Conservation (phyloP, 2,888 invertebrate species). For the Argyra leucocephala region DNA sequence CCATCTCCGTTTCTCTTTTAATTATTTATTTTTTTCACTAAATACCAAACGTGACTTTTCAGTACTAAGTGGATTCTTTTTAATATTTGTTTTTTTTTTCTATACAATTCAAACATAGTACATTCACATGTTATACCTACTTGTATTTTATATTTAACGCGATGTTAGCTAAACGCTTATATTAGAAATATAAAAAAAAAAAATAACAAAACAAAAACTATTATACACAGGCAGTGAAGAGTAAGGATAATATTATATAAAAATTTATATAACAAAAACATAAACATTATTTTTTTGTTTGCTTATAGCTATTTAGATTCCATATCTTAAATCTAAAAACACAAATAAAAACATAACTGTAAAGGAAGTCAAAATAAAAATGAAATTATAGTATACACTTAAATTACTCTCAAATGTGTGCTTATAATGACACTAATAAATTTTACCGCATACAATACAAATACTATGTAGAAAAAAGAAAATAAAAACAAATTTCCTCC, state of each 20-base stretch:
- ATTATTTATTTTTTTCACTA: background rate
- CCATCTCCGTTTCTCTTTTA: too few species aligned
- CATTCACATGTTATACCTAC: too few species aligned
- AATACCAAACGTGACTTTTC: background rate
- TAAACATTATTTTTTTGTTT: too few species aligned
- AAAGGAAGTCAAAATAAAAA: slow-evolving; percentile 4
- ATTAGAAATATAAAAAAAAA: background rate
- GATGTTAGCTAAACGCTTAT: too few species aligned
- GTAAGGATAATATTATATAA: background rate
- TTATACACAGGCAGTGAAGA: too few species aligned
- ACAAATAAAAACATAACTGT: background rate
- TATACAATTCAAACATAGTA: too few species aligned
- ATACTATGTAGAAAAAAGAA: background rate
- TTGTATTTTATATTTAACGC: too few species aligned
- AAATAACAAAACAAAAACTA: background rate
- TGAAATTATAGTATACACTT: slow-evolving; percentile 4
- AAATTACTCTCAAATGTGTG: slow-evolving; percentile 4
- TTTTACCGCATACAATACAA: slow-evolving; percentile 4
- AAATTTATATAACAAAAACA: background rate
- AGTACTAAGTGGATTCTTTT: background rate
- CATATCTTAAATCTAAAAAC: background rate
- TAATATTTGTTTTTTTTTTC: background rate
- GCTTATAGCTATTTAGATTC: too few species aligned
- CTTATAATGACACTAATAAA: slow-evolving; percentile 1
- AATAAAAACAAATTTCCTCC: background rate